Percentiles rank a stretch among this genome's conserved stretches.
Conservation (phyloP, 2,888 invertebrate genomes). For the Aricia artaxerxes region DNA sequence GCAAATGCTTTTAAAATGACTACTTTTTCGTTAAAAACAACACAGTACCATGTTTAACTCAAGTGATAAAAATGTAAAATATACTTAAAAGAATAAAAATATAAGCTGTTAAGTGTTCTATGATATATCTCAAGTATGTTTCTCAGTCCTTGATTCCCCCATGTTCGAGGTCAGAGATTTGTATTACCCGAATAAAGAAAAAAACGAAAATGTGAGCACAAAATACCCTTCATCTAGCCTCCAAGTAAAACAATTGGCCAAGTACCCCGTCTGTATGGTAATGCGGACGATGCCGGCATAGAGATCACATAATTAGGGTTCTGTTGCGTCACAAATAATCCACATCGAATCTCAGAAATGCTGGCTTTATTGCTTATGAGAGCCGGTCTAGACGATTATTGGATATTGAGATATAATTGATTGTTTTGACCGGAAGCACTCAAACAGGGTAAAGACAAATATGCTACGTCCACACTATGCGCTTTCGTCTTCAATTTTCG, state of each 20-base stretch:
- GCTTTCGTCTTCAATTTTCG: too few species aligned
- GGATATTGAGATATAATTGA: neutral
- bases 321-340: constrained; percentile 9
- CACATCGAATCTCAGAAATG: neutral
- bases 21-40: too few species aligned
- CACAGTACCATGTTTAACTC: too few species aligned
- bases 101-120: too few species aligned
- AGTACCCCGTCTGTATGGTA: constrained; percentile 5
- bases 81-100: too few species aligned
- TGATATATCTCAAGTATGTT: neutral
- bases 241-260: constrained; percentile 7
- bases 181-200: neutral
- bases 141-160: neutral
- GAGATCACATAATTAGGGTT: constrained; percentile 20
- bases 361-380: neutral
- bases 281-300: neutral
- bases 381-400: constrained; percentile 6
- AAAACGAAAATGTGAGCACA: neutral
- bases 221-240: constrained; percentile 7
- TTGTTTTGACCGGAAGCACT: neutral
- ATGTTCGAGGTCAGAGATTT: neutral
- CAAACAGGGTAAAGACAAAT: too few species aligned
- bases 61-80: too few species aligned
- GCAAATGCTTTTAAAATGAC: too few species aligned
- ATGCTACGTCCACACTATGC: too few species aligned